These are phyloP conservation scores for Pangasius macronema DNA, from an alignment of 2,797 vertebrate genomes.

Conservation along the genomic window DNA sequence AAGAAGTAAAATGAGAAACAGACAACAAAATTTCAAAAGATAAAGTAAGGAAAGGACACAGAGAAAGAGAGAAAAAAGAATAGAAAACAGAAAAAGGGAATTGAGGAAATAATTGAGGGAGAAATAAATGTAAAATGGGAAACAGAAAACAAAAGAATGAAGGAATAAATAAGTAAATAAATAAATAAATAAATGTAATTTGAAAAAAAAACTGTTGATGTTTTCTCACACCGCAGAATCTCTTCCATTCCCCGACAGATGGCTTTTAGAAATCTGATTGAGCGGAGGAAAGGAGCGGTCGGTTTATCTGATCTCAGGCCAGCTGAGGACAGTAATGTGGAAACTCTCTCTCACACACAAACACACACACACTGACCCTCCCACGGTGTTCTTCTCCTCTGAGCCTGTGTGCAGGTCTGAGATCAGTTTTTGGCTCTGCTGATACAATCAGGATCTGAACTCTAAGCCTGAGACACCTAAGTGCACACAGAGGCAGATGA, in stretches of 20 bases:
- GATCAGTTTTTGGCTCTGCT: not conserved
- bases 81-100: not conserved
- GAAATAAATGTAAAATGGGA: not conserved
- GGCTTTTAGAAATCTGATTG: conserved; percentile 10
- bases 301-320: conserved; percentile 27
- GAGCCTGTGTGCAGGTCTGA: not conserved
- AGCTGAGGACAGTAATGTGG: not conserved
- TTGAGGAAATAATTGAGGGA: not conserved
- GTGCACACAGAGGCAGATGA: not conserved
- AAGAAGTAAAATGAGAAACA: not conserved
- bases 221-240: not conserved
- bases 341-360: not conserved
- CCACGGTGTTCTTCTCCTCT: not conserved
- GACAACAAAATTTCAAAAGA: not conserved
- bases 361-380: not conserved
- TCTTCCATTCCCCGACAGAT: not conserved
- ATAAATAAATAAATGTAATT: not conserved
- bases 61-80: not conserved
- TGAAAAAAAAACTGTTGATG: not conserved
- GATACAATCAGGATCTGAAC: not conserved
- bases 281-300: not conserved
- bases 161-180: not conserved
- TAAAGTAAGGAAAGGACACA: not conserved
- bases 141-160: not conserved
- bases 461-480: not conserved